These are phyloP conservation scores for Diabrotica undecimpunctata DNA, from an alignment of 1,140 invertebrate species.

Conservation along the genomic window DNA sequence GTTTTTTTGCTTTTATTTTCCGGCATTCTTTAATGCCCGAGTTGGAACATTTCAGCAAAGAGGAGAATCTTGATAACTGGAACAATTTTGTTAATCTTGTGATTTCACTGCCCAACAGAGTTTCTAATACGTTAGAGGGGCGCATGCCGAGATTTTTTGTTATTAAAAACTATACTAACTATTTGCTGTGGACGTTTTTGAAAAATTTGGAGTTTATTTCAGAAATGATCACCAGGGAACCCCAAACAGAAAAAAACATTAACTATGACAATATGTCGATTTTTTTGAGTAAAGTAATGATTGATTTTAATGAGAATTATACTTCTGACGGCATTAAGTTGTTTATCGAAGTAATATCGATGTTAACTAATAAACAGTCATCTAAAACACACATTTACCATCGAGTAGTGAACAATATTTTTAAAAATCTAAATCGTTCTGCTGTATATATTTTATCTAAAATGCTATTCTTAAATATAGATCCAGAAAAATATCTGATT, in stretches of 20 bases:
- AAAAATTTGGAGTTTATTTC: slow-evolving; percentile 57
- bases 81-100: slow-evolving; percentile 58
- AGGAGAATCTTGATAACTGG: slow-evolving; percentile 47
- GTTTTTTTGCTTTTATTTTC: slow-evolving; percentile 52
- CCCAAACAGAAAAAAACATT: slow-evolving; percentile 31
- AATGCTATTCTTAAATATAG: slow-evolving; percentile 46
- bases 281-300: slow-evolving; percentile 60
- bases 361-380: slow-evolving; percentile 29
- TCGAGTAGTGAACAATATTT: slow-evolving; percentile 35
- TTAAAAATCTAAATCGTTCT: slow-evolving; percentile 47
- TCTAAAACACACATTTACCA: slow-evolving; percentile 27
- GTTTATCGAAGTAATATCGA: slow-evolving; percentile 49
- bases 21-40: slow-evolving; percentile 32
- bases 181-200: slow-evolving; percentile 59
- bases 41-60: slow-evolving; percentile 29
- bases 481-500: slow-evolving; percentile 39
- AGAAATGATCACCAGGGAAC: slow-evolving; percentile 40
- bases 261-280: slow-evolving; percentile 52
- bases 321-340: slow-evolving; percentile 46
- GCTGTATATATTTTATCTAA: slow-evolving; percentile 50
- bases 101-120: slow-evolving; percentile 60
- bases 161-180: slow-evolving; percentile 54
- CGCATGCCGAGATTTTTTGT: slow-evolving; percentile 57
- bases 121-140: slow-evolving; percentile 61
- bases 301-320: slow-evolving; percentile 51